Conservation (phyloP, 2,113 vertebrate genomes). For the Coturnix japonica region DNA sequence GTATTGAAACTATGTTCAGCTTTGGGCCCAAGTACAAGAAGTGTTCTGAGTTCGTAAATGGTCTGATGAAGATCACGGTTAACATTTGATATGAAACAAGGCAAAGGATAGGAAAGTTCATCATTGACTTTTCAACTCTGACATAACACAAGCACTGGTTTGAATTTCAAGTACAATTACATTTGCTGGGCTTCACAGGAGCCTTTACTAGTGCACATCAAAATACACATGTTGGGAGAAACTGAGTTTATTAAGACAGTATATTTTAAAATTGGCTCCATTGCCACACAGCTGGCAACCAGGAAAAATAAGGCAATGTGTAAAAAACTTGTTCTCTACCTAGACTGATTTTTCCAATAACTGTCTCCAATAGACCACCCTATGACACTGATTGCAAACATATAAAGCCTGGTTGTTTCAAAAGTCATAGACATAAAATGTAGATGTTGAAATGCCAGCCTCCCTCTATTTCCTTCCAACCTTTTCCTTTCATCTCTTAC, state of each 20-base stretch:
- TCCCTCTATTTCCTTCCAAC: background rate
- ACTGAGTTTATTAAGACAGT: slow-evolving; percentile 46
- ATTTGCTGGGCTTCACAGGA: slow-evolving; percentile 17
- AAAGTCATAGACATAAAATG: background rate
- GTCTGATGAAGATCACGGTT: background rate
- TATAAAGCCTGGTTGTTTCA: slow-evolving; percentile 23
- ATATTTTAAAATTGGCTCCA: slow-evolving; percentile 49
- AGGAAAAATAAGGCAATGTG: slow-evolving; percentile 32
- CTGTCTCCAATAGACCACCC: slow-evolving; percentile 50
- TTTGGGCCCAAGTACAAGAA: background rate
- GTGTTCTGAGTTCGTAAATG: background rate
- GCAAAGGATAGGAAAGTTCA: background rate
- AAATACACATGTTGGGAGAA: slow-evolving; percentile 25
- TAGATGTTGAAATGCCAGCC: slow-evolving; percentile 12
- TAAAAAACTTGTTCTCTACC: slow-evolving; percentile 43
- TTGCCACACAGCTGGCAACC: slow-evolving; percentile 35
- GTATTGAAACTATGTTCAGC: background rate
- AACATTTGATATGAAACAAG: background rate
- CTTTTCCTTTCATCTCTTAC: slow-evolving; percentile 17
- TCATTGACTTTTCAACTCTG: slow-evolving; percentile 14
- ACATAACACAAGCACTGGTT: slow-evolving; percentile 10
- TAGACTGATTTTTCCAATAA: slow-evolving; percentile 46
- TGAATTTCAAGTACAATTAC: slow-evolving; percentile 19
- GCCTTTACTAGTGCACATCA: background rate
- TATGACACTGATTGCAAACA: slow-evolving; percentile 12